Conservation (phyloP, 2,888 invertebrate genomes). For the Alloplasta piceator region DNA sequence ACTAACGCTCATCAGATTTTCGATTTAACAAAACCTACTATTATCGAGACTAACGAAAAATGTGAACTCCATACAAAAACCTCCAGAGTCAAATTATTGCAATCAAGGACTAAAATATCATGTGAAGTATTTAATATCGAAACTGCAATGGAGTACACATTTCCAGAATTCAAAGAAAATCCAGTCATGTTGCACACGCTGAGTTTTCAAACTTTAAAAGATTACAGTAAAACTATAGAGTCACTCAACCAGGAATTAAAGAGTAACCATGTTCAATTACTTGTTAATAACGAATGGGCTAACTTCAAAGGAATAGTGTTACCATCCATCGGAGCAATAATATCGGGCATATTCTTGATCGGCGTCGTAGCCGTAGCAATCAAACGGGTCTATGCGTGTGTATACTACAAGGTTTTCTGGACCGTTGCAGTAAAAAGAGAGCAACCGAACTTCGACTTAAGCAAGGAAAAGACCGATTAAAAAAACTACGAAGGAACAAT, state of each 20-base stretch:
- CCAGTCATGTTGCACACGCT: constrained; percentile 11
- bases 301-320: constrained; percentile 29
- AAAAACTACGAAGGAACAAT: constrained; percentile 23
- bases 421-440: constrained; percentile 14
- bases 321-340: constrained; percentile 3
- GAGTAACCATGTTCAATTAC: constrained; percentile 17
- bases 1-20: too few species aligned
- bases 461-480: constrained; percentile 13
- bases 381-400: constrained; percentile 20
- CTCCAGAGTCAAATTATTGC: constrained; percentile 27
- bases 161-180: constrained; percentile 3
- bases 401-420: background rate
- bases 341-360: constrained; percentile 15
- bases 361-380: background rate
- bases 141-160: background rate
- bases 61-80: too few species aligned
- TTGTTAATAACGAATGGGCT: constrained; percentile 28
- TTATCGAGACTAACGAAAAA: too few species aligned
- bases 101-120: constrained; percentile 12
- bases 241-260: background rate
- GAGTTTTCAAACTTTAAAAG: constrained; percentile 24
- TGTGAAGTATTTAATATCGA: constrained; percentile 16
- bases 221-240: constrained; percentile 30
- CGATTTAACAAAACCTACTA: too few species aligned
- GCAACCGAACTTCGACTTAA: constrained; percentile 16